Conservation (phyloP, 1,140 invertebrate genomes). For the Drosophila subobscura region DNA sequence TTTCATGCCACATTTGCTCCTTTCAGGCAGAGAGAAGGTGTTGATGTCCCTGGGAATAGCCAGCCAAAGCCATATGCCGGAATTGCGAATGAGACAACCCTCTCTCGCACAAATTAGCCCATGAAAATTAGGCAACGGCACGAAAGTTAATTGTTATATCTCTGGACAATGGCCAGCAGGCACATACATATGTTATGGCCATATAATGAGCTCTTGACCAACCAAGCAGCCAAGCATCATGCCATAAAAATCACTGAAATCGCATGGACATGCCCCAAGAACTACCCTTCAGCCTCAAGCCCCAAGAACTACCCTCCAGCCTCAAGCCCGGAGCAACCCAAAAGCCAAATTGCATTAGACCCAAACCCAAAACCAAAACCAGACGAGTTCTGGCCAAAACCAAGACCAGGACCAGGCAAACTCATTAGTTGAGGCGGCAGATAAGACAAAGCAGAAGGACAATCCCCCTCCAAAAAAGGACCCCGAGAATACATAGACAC, state of each 20-base stretch:
- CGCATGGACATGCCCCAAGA: slow-evolving; percentile 67
- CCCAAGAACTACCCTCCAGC: background rate
- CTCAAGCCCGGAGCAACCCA: slow-evolving; percentile 32
- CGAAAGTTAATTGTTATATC: slow-evolving; percentile 70
- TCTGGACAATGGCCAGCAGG: slow-evolving; percentile 59
- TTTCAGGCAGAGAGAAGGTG: slow-evolving; percentile 48
- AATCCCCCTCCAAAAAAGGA: slow-evolving; percentile 15
- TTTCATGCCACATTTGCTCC: slow-evolving; percentile 74
- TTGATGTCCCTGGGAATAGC: slow-evolving; percentile 69
- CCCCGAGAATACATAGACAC: background rate
- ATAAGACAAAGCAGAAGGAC: slow-evolving; percentile 60
- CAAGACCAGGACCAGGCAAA: slow-evolving; percentile 40
- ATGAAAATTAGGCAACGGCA: slow-evolving; percentile 59
- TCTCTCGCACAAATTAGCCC: slow-evolving; percentile 57
- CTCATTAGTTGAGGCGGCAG: slow-evolving; percentile 70
- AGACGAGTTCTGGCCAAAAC: slow-evolving; percentile 33
- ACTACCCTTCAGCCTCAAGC: slow-evolving; percentile 5
- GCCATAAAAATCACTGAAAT: slow-evolving; percentile 77
- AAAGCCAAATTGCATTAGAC: slow-evolving; percentile 37
- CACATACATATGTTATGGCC: slow-evolving; percentile 67
- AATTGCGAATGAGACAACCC: slow-evolving; percentile 25
- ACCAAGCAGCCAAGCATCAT: slow-evolving; percentile 16
- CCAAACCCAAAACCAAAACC: slow-evolving; percentile 33
- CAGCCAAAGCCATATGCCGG: slow-evolving; percentile 52
- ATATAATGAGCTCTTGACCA: slow-evolving; percentile 73